Conservation (phyloP, 2,797 vertebrate species). For the Propithecus deckenii region DNA sequence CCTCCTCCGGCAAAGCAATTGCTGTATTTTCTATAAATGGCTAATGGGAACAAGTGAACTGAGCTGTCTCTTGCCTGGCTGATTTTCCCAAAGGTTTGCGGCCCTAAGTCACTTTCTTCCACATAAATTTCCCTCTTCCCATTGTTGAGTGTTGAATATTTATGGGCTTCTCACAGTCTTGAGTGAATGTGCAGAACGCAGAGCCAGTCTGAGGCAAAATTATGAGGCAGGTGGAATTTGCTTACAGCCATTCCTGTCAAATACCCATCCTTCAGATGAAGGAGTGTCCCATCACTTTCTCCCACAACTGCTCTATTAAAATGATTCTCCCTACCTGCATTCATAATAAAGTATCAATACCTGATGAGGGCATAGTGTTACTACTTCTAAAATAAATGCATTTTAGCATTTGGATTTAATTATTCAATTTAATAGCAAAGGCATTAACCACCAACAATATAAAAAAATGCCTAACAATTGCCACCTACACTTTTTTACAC, state of each 20-base stretch:
- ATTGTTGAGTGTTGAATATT: slow-evolving; percentile 12
- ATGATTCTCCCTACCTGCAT: neutral
- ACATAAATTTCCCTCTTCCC: slow-evolving; percentile 7
- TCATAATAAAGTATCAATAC: slow-evolving; percentile 14
- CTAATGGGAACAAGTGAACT: neutral
- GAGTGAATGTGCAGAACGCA: neutral
- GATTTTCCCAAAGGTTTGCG: neutral
- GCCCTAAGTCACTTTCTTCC: slow-evolving; percentile 3
- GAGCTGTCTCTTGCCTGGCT: slow-evolving; percentile 24
- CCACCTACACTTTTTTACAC: neutral
- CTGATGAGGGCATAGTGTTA: neutral
- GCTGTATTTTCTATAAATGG: neutral
- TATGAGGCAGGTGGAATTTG: neutral
- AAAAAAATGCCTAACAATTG: neutral
- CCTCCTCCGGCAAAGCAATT: neutral
- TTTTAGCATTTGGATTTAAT: neutral
- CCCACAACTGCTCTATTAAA: neutral
- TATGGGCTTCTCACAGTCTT: slow-evolving; percentile 24
- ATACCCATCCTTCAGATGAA: slow-evolving; percentile 3
- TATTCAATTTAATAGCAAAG: neutral
- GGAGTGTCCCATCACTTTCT: neutral
- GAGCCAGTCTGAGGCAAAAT: slow-evolving; percentile 11
- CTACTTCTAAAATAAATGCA: neutral
- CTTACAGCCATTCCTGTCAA: slow-evolving; percentile 9
- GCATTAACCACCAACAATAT: neutral